A percentile compares a stretch with the other conserved stretches of the same genome.
Conservation (phyloP, 2,113 vertebrate genomes). For the Perognathus longimembris region DNA sequence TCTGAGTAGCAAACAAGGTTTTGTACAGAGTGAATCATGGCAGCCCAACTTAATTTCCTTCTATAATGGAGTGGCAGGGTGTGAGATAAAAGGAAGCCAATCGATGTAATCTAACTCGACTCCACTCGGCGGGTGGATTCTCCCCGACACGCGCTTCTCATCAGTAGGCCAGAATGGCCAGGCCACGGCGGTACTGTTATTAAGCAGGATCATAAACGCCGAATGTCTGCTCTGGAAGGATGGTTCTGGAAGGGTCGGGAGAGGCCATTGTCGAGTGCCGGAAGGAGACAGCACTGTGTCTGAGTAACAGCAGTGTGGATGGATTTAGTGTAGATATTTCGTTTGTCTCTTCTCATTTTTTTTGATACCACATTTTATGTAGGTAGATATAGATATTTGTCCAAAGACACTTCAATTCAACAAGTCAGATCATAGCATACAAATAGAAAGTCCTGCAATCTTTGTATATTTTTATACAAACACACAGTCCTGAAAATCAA, state of each 20-base stretch:
- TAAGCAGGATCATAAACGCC: slow-evolving; percentile 10
- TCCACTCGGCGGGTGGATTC: slow-evolving; percentile 47
- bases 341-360: too few relatives aligned
- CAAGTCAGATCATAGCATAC: too few relatives aligned
- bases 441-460: too few relatives aligned
- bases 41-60: slow-evolving; percentile 75
- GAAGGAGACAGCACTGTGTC: too few relatives aligned
- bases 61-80: slow-evolving; percentile 65
- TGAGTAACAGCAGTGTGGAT: neutral
- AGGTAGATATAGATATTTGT: too few relatives aligned
- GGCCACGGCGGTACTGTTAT: neutral
- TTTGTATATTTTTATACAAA: too few relatives aligned
- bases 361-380: too few relatives aligned
- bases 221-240: slow-evolving; percentile 13
- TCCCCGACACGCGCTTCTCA: slow-evolving; percentile 22
- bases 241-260: neutral
- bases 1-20: slow-evolving; percentile 65
- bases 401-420: too few relatives aligned
- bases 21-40: slow-evolving; percentile 66
- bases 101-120: slow-evolving; percentile 72
- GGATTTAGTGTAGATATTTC: neutral
- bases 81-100: slow-evolving; percentile 69
- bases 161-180: slow-evolving; percentile 2
- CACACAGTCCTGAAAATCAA: slow-evolving; percentile 71
- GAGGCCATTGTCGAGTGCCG: neutral